These are phyloP conservation scores for Mellivora capensis DNA, from an alignment of 2,113 vertebrate species.

Conservation along the genomic window DNA sequence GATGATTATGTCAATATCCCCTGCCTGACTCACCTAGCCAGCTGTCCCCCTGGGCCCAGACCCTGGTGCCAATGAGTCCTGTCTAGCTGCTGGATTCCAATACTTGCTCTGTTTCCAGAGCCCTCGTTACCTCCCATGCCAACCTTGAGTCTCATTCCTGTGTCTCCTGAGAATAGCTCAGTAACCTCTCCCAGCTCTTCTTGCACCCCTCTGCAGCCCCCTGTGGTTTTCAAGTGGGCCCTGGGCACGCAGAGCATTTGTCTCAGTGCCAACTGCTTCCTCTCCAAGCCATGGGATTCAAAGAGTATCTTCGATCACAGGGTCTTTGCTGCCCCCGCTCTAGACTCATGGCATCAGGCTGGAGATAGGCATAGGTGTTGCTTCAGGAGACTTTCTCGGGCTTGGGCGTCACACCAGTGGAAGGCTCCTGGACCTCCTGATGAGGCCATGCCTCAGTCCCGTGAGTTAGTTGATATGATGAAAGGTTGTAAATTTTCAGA, in stretches of 20 bases:
- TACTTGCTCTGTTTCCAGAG: background rate
- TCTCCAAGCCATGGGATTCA: background rate
- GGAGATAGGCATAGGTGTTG: background rate
- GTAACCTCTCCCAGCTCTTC: background rate
- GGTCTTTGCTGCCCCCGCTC: background rate
- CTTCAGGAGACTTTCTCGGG: background rate
- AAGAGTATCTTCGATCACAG: background rate
- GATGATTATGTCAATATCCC: constrained; percentile 63
- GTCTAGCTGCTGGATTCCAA: background rate
- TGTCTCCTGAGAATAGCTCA: background rate
- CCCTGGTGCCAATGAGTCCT: background rate
- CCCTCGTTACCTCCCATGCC: background rate
- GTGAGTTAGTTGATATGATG: background rate
- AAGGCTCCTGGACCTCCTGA: background rate
- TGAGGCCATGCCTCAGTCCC: background rate
- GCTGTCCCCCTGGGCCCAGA: background rate
- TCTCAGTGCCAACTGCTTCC: background rate
- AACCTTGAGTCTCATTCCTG: background rate
- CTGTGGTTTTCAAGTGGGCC: background rate
- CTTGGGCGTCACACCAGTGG: background rate
- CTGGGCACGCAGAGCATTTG: background rate
- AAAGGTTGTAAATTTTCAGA: background rate
- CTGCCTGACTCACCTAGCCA: background rate
- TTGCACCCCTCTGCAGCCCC: background rate
- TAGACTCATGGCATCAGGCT: background rate